A percentile compares a stretch with the other conserved stretches of the same genome.
These are phyloP conservation scores for Macrosteles quadrilineatus DNA, from an alignment of 1,140 invertebrate genomes.

Conservation along the genomic window DNA sequence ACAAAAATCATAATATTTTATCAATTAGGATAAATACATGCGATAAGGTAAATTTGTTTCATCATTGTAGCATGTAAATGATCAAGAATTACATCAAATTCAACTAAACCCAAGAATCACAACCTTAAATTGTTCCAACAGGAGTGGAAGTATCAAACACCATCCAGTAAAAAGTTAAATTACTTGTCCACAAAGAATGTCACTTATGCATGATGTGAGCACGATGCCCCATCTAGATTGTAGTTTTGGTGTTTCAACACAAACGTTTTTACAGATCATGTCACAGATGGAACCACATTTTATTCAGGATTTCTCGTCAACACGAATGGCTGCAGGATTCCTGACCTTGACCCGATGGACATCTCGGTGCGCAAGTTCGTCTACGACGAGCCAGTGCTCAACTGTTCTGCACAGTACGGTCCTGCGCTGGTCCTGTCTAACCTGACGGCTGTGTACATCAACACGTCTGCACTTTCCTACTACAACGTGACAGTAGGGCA, in stretches of 20 bases:
- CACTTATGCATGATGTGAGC: too few relatives aligned
- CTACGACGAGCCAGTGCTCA: slow-evolving; percentile 16
- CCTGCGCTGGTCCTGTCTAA: slow-evolving; percentile 40
- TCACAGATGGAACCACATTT: not conserved
- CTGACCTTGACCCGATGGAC: slow-evolving; percentile 72
- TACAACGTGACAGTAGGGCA: slow-evolving; percentile 34
- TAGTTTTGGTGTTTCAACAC: not conserved
- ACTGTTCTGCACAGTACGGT: slow-evolving; percentile 24
- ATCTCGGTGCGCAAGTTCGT: slow-evolving; percentile 38
- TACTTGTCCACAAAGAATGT: too few relatives aligned
- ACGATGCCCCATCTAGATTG: too few relatives aligned
- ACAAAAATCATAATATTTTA: too few relatives aligned
- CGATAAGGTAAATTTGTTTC: too few relatives aligned
- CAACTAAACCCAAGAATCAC: slow-evolving; percentile 57
- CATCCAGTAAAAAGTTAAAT: slow-evolving; percentile 19
- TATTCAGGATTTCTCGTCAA: slow-evolving; percentile 19
- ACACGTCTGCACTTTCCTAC: slow-evolving; percentile 19
- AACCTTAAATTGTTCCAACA: not conserved
- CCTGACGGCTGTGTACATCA: slow-evolving; percentile 36
- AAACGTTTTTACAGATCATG: not conserved
- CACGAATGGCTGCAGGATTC: slow-evolving; percentile 70
- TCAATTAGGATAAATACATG: too few relatives aligned
- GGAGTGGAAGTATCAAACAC: not conserved
- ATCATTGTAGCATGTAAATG: too few relatives aligned
- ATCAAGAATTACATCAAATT: too few relatives aligned